Evolutionary conservation across 2,888 invertebrate species (phyloP), one percentile per base, ranked within the genome.

Genomic region (Apantesis nais): DNA sequence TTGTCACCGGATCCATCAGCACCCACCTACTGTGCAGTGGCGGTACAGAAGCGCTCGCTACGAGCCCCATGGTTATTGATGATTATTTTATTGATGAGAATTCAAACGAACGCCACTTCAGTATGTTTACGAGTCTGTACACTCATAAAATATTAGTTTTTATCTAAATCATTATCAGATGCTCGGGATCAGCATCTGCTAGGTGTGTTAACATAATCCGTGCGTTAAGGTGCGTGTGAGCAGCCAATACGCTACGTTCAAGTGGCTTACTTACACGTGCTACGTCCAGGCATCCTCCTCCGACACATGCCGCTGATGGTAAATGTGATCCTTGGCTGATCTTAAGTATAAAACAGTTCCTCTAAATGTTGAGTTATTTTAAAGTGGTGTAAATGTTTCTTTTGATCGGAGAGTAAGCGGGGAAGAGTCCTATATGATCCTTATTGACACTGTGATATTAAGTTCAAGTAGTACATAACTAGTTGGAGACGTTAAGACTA

Each of bases 31-130:
- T 22, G 48, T 29, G 58, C 58, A 58, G 29, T 29, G 29, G 29
- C 48, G 19, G 19, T 19, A 19, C 16, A 52, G 52, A 52, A 52
- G 52, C 16, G 31, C 3, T 12, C 37, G 25, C 62, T 39, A n/a
- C 37, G 39, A 34, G 37, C 62, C 22, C 14, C n/a, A 22, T 9
- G n/a, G 34, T 60, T 41, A 60, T 44, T 14, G 48, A 34, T 61
- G 12, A 61, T 44, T 44, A 61, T 61, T 67, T 41, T 67, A 68
- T 39, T 25, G 41, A 41, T 34, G 64, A 64, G 67, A 58, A 68
- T 71, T 34, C 34, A 62, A 63, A 34, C 63, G 65, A 71, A 31
- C 67, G 73, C 77, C 77, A 73, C 77, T 73, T 74, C 74, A 76
- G 62, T 72, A 62, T 63, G 55, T 74, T 76, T 73, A 74, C 67